Conservation (phyloP, 2,888 invertebrate species). For the Silvanus unidentatus region DNA sequence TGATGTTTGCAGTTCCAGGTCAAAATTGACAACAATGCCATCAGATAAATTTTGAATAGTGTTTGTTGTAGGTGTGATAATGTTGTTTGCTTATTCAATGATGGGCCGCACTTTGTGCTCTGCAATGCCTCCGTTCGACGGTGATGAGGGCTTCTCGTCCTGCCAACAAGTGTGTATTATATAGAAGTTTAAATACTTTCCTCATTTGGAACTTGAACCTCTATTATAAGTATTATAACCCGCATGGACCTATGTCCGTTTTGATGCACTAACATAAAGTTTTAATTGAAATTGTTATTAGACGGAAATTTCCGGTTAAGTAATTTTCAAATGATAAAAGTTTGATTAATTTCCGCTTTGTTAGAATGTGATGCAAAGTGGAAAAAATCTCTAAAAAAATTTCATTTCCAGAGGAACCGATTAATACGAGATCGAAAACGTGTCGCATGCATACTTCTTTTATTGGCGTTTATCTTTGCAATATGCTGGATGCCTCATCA, state of each 20-base stretch:
- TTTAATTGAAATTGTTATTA: too few species aligned
- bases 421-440: conserved; percentile 65
- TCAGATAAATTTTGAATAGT: background rate
- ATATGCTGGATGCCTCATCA: conserved; percentile 76
- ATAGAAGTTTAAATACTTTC: background rate
- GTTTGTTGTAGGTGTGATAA: conserved; percentile 54
- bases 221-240: background rate
- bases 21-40: conserved; percentile 17
- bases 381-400: background rate
- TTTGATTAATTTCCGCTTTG: too few species aligned
- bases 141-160: conserved; percentile 58
- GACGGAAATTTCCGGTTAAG: too few species aligned
- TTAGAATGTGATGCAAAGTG: too few species aligned
- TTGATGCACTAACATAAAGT: too few species aligned
- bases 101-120: conserved; percentile 68
- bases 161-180: conserved; percentile 56
- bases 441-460: conserved; percentile 68
- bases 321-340: too few species aligned
- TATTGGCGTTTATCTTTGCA: conserved; percentile 68
- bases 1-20: conserved; percentile 76
- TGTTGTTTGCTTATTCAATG: conserved; percentile 60
- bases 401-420: conserved; percentile 51
- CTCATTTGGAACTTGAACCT: too few species aligned
- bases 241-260: background rate
- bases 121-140: conserved; percentile 62